These are phyloP conservation scores for Lasioglossum morio DNA, from an alignment of 2,888 invertebrate genomes.

Conservation along the genomic window DNA sequence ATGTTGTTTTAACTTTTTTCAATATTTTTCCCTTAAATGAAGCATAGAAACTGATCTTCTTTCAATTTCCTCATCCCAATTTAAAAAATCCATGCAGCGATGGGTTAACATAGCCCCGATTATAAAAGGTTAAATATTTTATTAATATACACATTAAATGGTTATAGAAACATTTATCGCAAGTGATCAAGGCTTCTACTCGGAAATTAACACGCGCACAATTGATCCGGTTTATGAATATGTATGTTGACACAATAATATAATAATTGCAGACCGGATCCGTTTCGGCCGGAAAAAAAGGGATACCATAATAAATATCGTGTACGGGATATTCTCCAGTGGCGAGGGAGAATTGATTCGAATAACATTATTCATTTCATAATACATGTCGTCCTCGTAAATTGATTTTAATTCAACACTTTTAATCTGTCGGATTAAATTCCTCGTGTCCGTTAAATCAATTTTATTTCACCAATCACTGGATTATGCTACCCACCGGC, in stretches of 20 bases:
- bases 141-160: no score
- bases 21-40: no score
- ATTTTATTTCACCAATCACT: slow-evolving; percentile 5
- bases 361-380: slow-evolving; percentile 23
- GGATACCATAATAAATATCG: background rate
- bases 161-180: background rate
- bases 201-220: background rate
- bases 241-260: background rate
- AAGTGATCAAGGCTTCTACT: background rate
- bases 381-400: slow-evolving; percentile 10
- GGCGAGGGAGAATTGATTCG: background rate
- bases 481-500: background rate
- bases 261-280: background rate
- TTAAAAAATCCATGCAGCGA: no score
- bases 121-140: no score
- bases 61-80: no score
- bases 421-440: slow-evolving; percentile 22
- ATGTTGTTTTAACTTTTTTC: no score
- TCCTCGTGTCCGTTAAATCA: background rate
- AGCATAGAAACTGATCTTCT: no score
- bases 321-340: background rate
- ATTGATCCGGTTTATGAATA: background rate
- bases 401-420: slow-evolving; percentile 18
- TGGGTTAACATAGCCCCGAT: no score
- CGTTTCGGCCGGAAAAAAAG: background rate